Conservation (phyloP, 2,888 invertebrate genomes). For the Opisthograptis luteolata region DNA sequence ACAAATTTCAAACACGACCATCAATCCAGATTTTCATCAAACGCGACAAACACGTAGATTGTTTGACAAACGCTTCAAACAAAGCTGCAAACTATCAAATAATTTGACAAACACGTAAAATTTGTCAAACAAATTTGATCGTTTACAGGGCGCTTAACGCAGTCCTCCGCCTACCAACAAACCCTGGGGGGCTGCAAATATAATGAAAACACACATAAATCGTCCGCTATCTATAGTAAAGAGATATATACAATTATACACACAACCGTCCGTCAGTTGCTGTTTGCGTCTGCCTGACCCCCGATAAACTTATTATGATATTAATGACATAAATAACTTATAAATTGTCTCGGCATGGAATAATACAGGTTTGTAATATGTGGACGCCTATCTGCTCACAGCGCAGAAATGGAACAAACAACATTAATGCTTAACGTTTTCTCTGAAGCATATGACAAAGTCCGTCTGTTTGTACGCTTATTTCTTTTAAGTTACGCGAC, state of each 20-base stretch:
- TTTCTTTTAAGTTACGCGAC: too few relatives aligned
- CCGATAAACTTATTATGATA: slow-evolving; percentile 79
- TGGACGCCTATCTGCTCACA: slow-evolving; percentile 30
- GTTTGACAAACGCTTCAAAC: too few relatives aligned
- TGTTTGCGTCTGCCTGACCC: slow-evolving; percentile 73
- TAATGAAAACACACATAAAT: slow-evolving; percentile 48
- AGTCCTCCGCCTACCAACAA: slow-evolving; percentile 20
- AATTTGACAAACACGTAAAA: too few relatives aligned
- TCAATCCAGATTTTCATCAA: too few relatives aligned
- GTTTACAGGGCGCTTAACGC: too few relatives aligned
- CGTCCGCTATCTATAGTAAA: slow-evolving; percentile 35
- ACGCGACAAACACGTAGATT: too few relatives aligned
- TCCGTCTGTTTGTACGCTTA: too few relatives aligned
- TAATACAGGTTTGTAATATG: slow-evolving; percentile 62
- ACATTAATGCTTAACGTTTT: slow-evolving; percentile 1
- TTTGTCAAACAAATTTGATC: neutral
- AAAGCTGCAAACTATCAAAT: too few relatives aligned
- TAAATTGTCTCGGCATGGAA: slow-evolving; percentile 60
- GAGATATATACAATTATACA: slow-evolving; percentile 33
- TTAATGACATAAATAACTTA: slow-evolving; percentile 75
- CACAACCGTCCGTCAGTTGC: slow-evolving; percentile 47
- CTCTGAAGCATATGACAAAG: neutral
- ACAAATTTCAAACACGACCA: too few relatives aligned
- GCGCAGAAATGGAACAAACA: slow-evolving; percentile 37
- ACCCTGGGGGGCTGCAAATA: slow-evolving; percentile 57